Percentiles rank a stretch among this genome's conserved stretches.
Conservation (phyloP, 2,113 vertebrate genomes). For the Oryzias melastigma region DNA sequence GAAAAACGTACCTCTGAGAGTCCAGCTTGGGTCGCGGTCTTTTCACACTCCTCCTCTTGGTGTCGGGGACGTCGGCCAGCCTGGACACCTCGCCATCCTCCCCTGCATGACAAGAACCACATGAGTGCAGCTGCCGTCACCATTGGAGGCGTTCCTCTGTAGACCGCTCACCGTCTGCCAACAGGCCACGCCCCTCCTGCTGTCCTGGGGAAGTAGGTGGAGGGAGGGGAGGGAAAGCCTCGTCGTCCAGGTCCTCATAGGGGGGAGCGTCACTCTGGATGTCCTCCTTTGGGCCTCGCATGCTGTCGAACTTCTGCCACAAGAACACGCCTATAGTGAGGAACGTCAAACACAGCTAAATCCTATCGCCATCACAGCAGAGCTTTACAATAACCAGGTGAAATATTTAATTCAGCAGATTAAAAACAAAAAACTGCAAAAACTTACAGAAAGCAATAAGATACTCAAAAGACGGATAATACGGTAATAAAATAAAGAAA, state of each 20-base stretch:
- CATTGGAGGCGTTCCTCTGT: neutral
- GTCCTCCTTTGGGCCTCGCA: conserved; percentile 75
- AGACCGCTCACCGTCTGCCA: neutral
- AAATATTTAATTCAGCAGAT: too few relatives aligned
- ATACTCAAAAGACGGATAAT: too few relatives aligned
- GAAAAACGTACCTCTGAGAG: conserved; percentile 63
- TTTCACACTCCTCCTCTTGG: conserved; percentile 78
- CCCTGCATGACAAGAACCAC: conserved; percentile 24
- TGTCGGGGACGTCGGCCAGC: conserved; percentile 76
- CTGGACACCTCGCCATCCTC: conserved; percentile 76
- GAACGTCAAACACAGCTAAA: too few relatives aligned
- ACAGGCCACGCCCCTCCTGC: conserved; percentile 54
- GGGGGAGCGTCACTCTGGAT: conserved; percentile 68
- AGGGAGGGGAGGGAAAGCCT: conserved; percentile 85
- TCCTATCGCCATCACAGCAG: too few relatives aligned
- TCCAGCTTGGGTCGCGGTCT: conserved; percentile 88
- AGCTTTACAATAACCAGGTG: too few relatives aligned
- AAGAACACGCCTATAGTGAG: too few relatives aligned
- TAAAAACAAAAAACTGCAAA: too few relatives aligned
- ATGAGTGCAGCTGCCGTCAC: neutral
- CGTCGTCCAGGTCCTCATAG: conserved; percentile 81
- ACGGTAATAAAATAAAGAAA: too few relatives aligned
- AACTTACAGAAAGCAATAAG: too few relatives aligned
- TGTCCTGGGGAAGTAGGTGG: conserved; percentile 82
- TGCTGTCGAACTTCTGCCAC: conserved; percentile 33